Percentiles rank a stretch among this genome's conserved stretches.
Evolutionary conservation across 2,113 vertebrate genomes (phyloP).

Genomic region (Mirza zaza): DNA sequence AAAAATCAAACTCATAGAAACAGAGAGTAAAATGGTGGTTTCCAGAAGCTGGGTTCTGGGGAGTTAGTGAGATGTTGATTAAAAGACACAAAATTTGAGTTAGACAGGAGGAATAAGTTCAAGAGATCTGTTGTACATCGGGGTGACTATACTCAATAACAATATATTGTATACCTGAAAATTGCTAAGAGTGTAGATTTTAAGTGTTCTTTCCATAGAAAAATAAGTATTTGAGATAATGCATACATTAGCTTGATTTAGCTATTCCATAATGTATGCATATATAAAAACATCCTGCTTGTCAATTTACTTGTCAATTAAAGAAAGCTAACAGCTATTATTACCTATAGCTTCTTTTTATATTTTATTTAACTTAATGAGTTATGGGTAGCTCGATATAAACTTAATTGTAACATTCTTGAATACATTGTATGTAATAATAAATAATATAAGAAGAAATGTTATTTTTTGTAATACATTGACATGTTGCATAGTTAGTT

Average conservation of each 20-base stretch:
- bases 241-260: background rate
- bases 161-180: background rate
- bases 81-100: background rate
- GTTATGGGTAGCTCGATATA: background rate
- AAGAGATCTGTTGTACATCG: background rate
- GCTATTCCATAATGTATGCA: background rate
- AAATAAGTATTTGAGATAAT: background rate
- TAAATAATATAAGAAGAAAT: background rate
- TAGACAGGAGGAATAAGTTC: background rate
- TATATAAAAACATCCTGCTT: background rate
- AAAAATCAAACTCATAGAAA: background rate
- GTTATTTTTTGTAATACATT: background rate
- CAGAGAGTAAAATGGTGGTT: background rate
- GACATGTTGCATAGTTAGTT: background rate
- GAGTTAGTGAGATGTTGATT: background rate
- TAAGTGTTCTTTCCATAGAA: background rate
- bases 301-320: background rate
- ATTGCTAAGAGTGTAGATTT: background rate
- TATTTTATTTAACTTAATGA: slow-evolving; percentile 34
- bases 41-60: too few species aligned
- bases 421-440: background rate
- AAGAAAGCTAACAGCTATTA: background rate
- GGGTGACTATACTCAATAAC: background rate
- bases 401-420: background rate
- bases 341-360: background rate